phyloP scores from a whole-genome alignment of 1,140 invertebrate species.

The Drosophila lini region DNA sequence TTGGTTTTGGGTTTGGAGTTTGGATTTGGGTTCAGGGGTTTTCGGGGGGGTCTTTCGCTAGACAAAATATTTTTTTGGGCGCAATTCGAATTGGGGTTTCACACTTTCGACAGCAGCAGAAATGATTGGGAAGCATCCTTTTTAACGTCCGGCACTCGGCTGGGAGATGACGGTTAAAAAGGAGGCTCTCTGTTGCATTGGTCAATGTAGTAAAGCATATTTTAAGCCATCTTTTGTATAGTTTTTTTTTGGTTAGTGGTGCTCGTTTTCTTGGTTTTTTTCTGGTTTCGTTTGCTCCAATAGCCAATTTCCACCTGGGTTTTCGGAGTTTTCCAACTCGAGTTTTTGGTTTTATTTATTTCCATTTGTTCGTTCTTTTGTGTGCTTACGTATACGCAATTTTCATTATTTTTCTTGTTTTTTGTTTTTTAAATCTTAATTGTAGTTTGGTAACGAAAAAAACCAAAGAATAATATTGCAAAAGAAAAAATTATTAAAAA shows the following conservation, averaged over 20 bases:
- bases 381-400: slow-evolving; percentile 76
- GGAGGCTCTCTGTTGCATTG: slow-evolving; percentile 75
- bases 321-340: not conserved
- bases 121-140: slow-evolving; percentile 58
- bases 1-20: slow-evolving; percentile 28
- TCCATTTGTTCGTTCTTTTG: slow-evolving; percentile 48
- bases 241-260: slow-evolving; percentile 34
- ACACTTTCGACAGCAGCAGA: slow-evolving; percentile 61
- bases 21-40: slow-evolving; percentile 6
- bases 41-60: slow-evolving; percentile 31
- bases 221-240: slow-evolving; percentile 84
- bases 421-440: slow-evolving; percentile 11
- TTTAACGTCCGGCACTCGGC: slow-evolving; percentile 50
- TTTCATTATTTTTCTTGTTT: slow-evolving; percentile 1
- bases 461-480: not conserved
- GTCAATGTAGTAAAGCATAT: slow-evolving; percentile 85
- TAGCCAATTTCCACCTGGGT: slow-evolving; percentile 34
- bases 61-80: slow-evolving; percentile 62
- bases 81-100: slow-evolving; percentile 46
- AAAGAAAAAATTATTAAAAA: not conserved
- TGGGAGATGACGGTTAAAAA: slow-evolving; percentile 55
- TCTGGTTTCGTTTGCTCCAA: slow-evolving; percentile 40
- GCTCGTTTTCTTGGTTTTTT: slow-evolving; percentile 13
- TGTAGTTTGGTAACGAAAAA: slow-evolving; percentile 15
- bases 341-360: slow-evolving; percentile 25